Conservation (phyloP, 2,888 invertebrate species). For the Pteria penguin region DNA sequence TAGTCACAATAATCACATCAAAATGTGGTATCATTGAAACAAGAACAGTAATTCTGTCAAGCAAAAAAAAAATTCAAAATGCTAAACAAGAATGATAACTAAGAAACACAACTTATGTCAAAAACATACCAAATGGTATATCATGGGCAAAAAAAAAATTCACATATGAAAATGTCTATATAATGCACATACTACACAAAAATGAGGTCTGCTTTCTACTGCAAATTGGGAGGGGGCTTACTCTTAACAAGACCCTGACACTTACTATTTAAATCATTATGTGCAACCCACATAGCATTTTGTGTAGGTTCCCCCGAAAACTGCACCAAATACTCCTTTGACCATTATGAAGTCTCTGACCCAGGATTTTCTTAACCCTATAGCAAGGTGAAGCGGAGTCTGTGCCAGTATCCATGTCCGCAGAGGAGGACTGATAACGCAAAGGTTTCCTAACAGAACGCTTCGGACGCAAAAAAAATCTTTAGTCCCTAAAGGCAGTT, state of each 20-base stretch:
- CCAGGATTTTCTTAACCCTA: not conserved
- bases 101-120: too few relatives aligned
- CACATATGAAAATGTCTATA: not conserved
- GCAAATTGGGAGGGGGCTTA: not conserved
- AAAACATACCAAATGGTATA: too few relatives aligned
- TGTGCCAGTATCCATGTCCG: not conserved
- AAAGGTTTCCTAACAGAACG: not conserved
- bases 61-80: not conserved
- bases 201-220: not conserved
- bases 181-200: not conserved
- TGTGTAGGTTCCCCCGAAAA: not conserved
- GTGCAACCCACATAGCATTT: constrained; percentile 16
- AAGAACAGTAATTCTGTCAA: not conserved
- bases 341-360: not conserved
- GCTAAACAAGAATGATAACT: not conserved
- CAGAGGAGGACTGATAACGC: not conserved
- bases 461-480: not conserved
- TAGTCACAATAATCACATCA: too few relatives aligned
- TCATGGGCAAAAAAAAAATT: too few relatives aligned
- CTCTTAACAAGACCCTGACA: not conserved
- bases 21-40: too few relatives aligned
- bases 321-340: not conserved
- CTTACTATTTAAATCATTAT: constrained; percentile 2
- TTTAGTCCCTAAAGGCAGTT: not conserved
- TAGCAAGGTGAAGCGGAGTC: not conserved